Evolutionary conservation across 2,797 vertebrate species (phyloP).

Genomic region (Decapterus maruadsi): DNA sequence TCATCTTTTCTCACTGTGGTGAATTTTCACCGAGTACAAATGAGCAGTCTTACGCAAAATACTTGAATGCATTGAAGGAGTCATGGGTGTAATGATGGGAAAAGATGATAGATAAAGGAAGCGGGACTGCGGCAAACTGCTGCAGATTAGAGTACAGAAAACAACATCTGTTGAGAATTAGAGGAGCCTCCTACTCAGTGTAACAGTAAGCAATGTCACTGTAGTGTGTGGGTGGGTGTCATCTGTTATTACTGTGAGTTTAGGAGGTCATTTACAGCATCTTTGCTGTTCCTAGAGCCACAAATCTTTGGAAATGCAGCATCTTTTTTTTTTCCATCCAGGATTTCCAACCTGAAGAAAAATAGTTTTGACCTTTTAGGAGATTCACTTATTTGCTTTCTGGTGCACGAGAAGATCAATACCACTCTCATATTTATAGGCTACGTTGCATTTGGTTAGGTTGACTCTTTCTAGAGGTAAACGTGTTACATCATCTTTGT

Average conservation of each 20-base stretch:
- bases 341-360: background rate
- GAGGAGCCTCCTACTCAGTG: slow-evolving; percentile 15
- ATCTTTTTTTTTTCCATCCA: background rate
- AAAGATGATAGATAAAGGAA: slow-evolving; percentile 32
- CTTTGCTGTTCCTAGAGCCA: background rate
- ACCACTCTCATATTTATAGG: background rate
- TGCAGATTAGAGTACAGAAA: slow-evolving; percentile 33
- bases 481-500: background rate
- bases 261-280: background rate
- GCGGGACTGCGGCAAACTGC: slow-evolving; percentile 11
- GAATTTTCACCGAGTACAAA: slow-evolving; percentile 27
- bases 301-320: background rate
- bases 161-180: slow-evolving; percentile 57
- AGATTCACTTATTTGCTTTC: background rate
- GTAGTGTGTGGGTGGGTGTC: slow-evolving; percentile 12
- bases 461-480: background rate
- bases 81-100: slow-evolving; percentile 31
- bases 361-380: background rate
- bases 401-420: background rate
- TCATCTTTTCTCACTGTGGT: slow-evolving; percentile 21
- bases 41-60: background rate
- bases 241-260: background rate
- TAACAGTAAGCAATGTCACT: slow-evolving; percentile 16
- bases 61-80: slow-evolving; percentile 27
- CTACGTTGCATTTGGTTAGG: background rate